Conservation (phyloP, 92 coral and sea anemone genomes). For the Zoanthus gigantus region DNA sequence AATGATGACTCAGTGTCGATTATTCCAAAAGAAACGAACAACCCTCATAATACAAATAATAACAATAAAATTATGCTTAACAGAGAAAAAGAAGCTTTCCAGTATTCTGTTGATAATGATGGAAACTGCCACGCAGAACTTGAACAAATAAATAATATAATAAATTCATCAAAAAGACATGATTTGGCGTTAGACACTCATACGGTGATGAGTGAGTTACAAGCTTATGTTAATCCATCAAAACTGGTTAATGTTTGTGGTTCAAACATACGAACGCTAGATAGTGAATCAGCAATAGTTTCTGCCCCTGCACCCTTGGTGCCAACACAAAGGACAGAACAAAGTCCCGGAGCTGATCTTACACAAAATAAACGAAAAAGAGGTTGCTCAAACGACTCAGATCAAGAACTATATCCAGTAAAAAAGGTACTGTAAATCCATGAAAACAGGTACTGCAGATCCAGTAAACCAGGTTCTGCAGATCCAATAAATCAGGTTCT, state of each 20-base stretch:
- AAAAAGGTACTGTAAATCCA: conserved; percentile 9
- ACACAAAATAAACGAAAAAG: conserved; percentile 33
- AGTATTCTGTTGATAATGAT: background rate
- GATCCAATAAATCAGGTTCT: no score
- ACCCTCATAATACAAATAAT: background rate
- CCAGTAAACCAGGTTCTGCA: no score
- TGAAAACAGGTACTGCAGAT: background rate
- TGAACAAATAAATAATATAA: background rate
- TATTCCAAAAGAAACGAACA: background rate
- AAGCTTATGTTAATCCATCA: background rate
- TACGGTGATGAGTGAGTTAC: background rate
- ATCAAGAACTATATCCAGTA: background rate
- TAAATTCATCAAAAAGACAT: background rate
- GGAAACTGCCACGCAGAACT: background rate
- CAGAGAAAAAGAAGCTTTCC: background rate
- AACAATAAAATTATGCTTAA: background rate
- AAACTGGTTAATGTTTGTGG: conserved; percentile 7
- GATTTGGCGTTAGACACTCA: no score
- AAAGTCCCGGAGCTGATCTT: background rate
- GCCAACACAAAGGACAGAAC: background rate
- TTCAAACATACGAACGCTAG: background rate
- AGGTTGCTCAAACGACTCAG: conserved; percentile 11
- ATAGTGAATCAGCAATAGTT: background rate
- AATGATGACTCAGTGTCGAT: conserved; percentile 24
- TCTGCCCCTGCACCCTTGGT: background rate